Percentiles rank a stretch among this genome's conserved stretches.
phyloP scores from a whole-genome alignment of 2,797 vertebrate species.

The Choloepus didactylus region DNA sequence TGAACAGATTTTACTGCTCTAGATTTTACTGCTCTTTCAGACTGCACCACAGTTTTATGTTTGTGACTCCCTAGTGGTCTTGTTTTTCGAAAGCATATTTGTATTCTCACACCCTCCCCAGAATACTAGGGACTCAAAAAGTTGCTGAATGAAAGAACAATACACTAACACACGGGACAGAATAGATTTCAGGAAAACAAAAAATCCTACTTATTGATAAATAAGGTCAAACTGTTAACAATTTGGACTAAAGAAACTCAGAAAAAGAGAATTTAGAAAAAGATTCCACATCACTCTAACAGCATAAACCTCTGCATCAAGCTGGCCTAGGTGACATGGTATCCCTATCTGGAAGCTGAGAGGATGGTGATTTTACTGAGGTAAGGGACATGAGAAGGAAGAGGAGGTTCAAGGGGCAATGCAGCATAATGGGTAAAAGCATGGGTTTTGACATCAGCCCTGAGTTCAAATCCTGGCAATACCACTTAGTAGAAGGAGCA shows the following conservation, averaged over 20 bases:
- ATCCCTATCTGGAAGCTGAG: not conserved
- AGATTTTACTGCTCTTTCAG: not conserved
- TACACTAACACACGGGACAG: not conserved
- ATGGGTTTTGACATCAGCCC: not conserved
- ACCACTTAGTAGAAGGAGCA: not conserved
- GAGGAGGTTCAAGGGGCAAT: constrained; percentile 7
- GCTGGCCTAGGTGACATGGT: not conserved
- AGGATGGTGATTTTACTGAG: not conserved
- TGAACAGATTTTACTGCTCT: not conserved
- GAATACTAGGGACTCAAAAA: constrained; percentile 27
- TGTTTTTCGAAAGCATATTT: constrained; percentile 8
- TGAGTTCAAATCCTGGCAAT: not conserved
- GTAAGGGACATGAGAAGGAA: not conserved
- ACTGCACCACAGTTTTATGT: not conserved
- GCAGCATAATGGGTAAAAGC: not conserved
- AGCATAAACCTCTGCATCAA: not conserved
- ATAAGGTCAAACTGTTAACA: constrained; percentile 4
- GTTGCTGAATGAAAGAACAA: constrained; percentile 18
- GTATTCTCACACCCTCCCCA: not conserved
- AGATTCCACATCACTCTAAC: not conserved
- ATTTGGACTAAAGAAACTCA: not conserved
- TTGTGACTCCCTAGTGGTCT: not conserved
- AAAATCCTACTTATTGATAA: constrained; percentile 34
- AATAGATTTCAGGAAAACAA: not conserved
- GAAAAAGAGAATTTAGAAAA: not conserved